These are phyloP conservation scores for Lates japonicus DNA, from an alignment of 2,797 vertebrate species.

Conservation along the genomic window DNA sequence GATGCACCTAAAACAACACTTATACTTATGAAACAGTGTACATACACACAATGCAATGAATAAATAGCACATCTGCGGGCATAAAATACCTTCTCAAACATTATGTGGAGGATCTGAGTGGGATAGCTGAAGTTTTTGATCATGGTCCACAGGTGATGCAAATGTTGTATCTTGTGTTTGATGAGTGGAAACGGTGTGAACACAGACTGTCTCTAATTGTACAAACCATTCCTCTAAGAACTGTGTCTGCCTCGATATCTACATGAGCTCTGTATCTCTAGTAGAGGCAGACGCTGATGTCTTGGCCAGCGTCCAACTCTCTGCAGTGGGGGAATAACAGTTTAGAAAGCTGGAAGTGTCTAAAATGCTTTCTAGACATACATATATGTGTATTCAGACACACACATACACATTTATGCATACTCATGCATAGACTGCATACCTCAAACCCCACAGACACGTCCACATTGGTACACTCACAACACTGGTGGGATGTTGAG, in stretches of 20 bases:
- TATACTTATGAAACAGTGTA: not conserved
- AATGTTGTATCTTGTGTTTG: not conserved
- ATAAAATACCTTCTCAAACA: not conserved
- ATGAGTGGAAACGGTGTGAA: not conserved
- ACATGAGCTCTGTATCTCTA: constrained; percentile 19
- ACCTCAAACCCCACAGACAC: constrained; percentile 11
- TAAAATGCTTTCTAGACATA: constrained; percentile 28
- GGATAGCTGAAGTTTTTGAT: not conserved
- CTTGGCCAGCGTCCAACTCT: constrained; percentile 13
- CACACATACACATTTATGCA: constrained; percentile 20
- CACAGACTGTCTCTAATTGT: not conserved
- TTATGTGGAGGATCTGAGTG: not conserved
- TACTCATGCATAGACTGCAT: not conserved
- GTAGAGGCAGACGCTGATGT: constrained; percentile 29
- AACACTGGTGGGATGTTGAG: constrained; percentile 42
- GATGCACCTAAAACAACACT: not conserved
- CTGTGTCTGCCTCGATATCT: constrained; percentile 14
- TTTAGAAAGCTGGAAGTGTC: constrained; percentile 58
- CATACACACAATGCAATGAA: not conserved
- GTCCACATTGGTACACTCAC: constrained; percentile 36
- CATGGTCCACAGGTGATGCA: not conserved
- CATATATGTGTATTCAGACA: not conserved
- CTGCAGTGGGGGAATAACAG: constrained; percentile 52
- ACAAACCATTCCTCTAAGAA: constrained; percentile 28
- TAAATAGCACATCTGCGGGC: not conserved